Percentiles rank a stretch among this genome's conserved stretches.
phyloP scores from a whole-genome alignment of 2,888 invertebrate species.

The Acleris holmiana region DNA sequence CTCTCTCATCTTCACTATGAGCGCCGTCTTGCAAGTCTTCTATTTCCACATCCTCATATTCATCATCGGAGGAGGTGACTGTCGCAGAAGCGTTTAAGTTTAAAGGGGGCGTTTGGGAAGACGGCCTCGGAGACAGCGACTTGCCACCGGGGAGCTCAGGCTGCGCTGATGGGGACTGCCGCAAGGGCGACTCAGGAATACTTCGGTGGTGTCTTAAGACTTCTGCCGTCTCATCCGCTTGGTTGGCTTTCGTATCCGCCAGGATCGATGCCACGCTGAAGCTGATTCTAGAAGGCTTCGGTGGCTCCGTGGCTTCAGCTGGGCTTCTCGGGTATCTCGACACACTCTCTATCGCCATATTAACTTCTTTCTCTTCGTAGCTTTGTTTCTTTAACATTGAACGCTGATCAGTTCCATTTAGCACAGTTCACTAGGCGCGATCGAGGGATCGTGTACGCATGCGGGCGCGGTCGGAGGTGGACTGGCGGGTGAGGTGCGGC shows the following conservation, averaged over 20 bases:
- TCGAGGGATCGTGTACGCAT: constrained; percentile 79
- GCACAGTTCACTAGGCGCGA: constrained; percentile 73
- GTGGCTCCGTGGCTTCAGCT: constrained; percentile 85
- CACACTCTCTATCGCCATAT: constrained; percentile 88
- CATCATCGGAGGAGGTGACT: constrained; percentile 84
- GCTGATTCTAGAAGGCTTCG: constrained; percentile 88
- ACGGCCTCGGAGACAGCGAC: constrained; percentile 67
- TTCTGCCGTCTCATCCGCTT: constrained; percentile 73
- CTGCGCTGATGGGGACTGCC: constrained; percentile 77
- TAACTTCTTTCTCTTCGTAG: constrained; percentile 84
- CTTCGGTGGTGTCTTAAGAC: constrained; percentile 80
- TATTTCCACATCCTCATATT: constrained; percentile 90
- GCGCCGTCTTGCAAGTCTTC: constrained; percentile 88
- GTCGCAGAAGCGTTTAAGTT: constrained; percentile 78
- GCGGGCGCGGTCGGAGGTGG: constrained; percentile 79
- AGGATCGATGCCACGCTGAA: constrained; percentile 95
- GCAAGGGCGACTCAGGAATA: constrained; percentile 76
- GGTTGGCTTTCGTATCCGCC: constrained; percentile 90
- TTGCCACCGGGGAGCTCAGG: constrained; percentile 77
- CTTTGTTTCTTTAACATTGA: constrained; percentile 87
- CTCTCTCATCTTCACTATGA: constrained; percentile 75
- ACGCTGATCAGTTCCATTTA: constrained; percentile 80
- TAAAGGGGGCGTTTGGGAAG: constrained; percentile 76
- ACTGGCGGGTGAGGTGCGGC: constrained; percentile 64
- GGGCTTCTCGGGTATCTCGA: constrained; percentile 87